These are phyloP conservation scores for Schrankia costaestrigalis DNA, from an alignment of 2,888 invertebrate genomes.

Conservation along the genomic window DNA sequence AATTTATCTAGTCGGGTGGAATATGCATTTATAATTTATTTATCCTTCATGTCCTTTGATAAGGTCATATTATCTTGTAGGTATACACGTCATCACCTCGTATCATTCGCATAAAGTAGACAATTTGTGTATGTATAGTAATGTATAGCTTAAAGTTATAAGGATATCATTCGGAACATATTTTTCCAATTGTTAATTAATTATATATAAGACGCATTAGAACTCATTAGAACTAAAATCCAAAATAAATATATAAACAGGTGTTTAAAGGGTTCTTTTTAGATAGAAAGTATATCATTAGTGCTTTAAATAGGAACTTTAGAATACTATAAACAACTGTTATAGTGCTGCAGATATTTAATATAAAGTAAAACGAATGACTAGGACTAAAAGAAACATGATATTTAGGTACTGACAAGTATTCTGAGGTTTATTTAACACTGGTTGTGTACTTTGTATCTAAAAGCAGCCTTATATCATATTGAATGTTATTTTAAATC, in stretches of 20 bases:
- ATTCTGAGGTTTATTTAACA: no score
- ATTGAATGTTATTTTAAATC: no score
- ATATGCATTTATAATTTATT: constrained; percentile 78
- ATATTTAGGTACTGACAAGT: no score
- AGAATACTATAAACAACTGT: no score
- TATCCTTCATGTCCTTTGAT: constrained; percentile 11
- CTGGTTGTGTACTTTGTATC: no score
- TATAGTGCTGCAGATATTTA: no score
- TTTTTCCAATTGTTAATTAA: constrained; percentile 67
- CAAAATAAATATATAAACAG: neutral
- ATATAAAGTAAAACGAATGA: no score
- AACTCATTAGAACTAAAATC: constrained; percentile 28
- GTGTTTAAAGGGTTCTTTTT: neutral
- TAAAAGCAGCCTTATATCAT: no score
- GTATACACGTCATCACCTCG: constrained; percentile 31
- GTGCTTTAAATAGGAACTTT: no score
- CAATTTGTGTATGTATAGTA: constrained; percentile 50
- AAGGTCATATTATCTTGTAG: constrained; percentile 1
- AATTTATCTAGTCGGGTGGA: constrained; percentile 74
- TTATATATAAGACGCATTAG: constrained; percentile 38
- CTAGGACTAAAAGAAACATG: no score
- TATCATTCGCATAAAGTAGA: constrained; percentile 71
- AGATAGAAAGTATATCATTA: no score
- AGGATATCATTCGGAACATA: constrained; percentile 64
- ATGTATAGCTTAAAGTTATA: constrained; percentile 52